These are phyloP conservation scores for Gonioctena quinquepunctata DNA, from an alignment of 1,140 invertebrate genomes.

Conservation along the genomic window DNA sequence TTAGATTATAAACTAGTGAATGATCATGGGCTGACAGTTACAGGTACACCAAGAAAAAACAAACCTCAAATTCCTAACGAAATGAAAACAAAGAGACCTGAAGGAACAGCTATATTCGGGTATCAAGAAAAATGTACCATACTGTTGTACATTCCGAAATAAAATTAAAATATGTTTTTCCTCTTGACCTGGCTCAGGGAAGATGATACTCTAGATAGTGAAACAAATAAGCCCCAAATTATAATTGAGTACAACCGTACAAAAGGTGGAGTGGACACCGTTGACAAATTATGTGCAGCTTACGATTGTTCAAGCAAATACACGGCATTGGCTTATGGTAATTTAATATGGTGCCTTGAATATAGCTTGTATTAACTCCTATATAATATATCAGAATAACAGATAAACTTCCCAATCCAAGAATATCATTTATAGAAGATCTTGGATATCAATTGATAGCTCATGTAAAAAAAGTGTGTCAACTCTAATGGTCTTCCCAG, in stretches of 20 bases:
- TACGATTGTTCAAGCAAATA: neutral
- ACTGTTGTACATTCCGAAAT: neutral
- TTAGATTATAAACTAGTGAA: neutral
- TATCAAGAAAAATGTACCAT: neutral
- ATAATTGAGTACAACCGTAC: constrained; percentile 53
- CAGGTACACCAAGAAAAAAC: neutral
- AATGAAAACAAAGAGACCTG: neutral
- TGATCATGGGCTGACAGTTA: neutral
- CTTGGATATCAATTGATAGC: neutral
- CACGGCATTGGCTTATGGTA: neutral
- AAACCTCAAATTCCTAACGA: neutral
- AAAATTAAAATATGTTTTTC: neutral
- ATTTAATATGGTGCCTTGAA: neutral
- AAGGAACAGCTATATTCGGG: neutral
- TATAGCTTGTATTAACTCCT: neutral
- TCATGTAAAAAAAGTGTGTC: neutral
- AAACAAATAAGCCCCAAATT: constrained; percentile 2
- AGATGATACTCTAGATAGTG: neutral
- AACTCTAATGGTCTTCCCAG: neutral
- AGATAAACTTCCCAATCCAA: neutral
- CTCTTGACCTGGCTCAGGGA: neutral
- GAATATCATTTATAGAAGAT: neutral
- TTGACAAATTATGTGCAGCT: constrained; percentile 54
- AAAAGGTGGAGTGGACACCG: constrained; percentile 56
- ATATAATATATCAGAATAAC: neutral